Evolutionary conservation across 2,888 invertebrate genomes (phyloP).

Genomic region (Blastobasis lacticolella): DNA sequence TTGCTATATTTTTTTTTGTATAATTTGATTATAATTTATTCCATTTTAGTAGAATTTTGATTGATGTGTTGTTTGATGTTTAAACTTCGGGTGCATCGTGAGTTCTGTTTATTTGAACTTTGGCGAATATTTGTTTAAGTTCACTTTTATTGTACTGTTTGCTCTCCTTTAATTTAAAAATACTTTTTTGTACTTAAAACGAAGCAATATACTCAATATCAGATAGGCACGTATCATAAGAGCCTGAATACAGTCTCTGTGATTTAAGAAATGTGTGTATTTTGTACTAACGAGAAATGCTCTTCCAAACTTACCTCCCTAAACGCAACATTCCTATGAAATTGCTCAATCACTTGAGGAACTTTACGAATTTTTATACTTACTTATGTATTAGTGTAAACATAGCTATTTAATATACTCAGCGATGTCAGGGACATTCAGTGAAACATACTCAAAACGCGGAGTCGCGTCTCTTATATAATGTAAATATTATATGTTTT

Average conservation of each 20-base stretch:
- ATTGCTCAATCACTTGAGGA: constrained; percentile 24
- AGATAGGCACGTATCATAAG: not conserved
- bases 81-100: constrained; percentile 57
- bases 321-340: constrained; percentile 18
- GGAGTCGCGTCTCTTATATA: not conserved
- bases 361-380: constrained; percentile 4
- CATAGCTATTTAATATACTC: no score
- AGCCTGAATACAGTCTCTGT: no score
- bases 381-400: constrained; percentile 3
- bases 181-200: not conserved
- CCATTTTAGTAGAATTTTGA: constrained; percentile 58
- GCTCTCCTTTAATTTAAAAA: no score
- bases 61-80: constrained; percentile 52
- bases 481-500: no score
- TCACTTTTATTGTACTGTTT: not conserved
- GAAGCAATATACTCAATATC: not conserved
- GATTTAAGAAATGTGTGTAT: no score
- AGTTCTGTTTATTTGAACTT: constrained; percentile 17
- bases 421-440: constrained; percentile 10
- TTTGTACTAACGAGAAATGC: no score
- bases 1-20: constrained; percentile 37
- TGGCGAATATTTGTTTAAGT: not conserved
- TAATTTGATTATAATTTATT: constrained; percentile 63
- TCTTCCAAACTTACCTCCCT: no score
- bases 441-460: constrained; percentile 48